Percentiles rank a stretch among this genome's conserved stretches.
Evolutionary conservation across 2,797 vertebrate species (phyloP).

Genomic region (Merluccius polli): DNA sequence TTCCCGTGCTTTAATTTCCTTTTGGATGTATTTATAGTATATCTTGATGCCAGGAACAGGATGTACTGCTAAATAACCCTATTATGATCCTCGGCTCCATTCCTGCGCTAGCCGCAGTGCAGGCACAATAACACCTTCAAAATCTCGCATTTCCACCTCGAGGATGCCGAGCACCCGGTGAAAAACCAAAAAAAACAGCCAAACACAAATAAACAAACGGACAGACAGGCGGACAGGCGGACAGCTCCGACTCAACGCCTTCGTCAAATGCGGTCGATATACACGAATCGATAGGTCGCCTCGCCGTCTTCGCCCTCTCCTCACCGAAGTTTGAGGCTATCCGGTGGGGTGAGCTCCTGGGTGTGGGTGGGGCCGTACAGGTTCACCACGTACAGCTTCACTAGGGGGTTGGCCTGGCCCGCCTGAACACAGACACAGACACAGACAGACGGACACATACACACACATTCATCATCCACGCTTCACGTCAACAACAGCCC

Average conservation of each 20-base stretch:
- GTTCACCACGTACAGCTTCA: conserved; percentile 90
- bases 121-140: background rate
- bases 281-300: background rate
- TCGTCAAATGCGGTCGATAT: background rate
- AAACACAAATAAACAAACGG: background rate
- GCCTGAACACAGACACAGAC: conserved; percentile 69
- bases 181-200: background rate
- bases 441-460: conserved; percentile 14
- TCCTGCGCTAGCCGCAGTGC: background rate
- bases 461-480: no score
- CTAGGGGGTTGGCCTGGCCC: conserved; percentile 91
- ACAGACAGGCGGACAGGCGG: no score
- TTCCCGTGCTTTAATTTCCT: background rate
- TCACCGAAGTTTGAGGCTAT: conserved; percentile 89
- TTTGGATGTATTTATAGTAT: background rate
- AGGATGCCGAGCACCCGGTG: background rate
- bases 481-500: background rate
- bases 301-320: background rate
- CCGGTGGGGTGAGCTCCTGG: conserved; percentile 92
- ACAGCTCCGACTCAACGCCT: background rate
- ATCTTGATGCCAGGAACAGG: background rate
- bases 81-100: background rate
- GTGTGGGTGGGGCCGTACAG: conserved; percentile 92
- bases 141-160: background rate
- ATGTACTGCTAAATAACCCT: background rate